A percentile compares a stretch with the other conserved stretches of the same genome.
Conservation (phyloP, 2,113 vertebrate species). For the Neodon shergylaensis region DNA sequence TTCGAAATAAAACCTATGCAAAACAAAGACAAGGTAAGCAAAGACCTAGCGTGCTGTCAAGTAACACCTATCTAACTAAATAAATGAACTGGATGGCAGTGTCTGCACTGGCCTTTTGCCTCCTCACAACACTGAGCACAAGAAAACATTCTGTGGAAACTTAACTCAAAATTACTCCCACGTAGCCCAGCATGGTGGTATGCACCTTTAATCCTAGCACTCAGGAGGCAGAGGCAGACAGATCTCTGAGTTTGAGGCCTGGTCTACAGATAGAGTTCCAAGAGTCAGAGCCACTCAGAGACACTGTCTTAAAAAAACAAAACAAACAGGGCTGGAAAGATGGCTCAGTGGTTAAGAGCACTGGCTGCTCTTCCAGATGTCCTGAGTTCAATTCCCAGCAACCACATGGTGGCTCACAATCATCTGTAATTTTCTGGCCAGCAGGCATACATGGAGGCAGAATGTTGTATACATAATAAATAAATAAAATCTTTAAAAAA, state of each 20-base stretch:
- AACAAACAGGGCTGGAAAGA: too few species aligned
- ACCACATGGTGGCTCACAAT: too few species aligned
- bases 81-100: neutral
- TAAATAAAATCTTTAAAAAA: too few species aligned
- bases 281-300: neutral
- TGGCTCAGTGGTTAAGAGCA: too few species aligned
- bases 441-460: too few species aligned
- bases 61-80: neutral
- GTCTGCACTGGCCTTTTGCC: neutral
- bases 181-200: neutral
- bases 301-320: neutral
- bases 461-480: too few species aligned
- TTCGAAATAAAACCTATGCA: slow-evolving; percentile 10
- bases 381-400: too few species aligned
- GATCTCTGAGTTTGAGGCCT: neutral
- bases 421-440: too few species aligned
- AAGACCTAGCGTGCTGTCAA: neutral
- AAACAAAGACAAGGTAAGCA: neutral
- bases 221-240: neutral
- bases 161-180: neutral
- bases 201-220: neutral
- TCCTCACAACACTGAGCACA: neutral
- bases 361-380: too few species aligned
- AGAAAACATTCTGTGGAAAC: neutral
- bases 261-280: neutral